phyloP scores from a whole-genome alignment of 2,888 invertebrate genomes.

The Epistrophella euchroma region DNA sequence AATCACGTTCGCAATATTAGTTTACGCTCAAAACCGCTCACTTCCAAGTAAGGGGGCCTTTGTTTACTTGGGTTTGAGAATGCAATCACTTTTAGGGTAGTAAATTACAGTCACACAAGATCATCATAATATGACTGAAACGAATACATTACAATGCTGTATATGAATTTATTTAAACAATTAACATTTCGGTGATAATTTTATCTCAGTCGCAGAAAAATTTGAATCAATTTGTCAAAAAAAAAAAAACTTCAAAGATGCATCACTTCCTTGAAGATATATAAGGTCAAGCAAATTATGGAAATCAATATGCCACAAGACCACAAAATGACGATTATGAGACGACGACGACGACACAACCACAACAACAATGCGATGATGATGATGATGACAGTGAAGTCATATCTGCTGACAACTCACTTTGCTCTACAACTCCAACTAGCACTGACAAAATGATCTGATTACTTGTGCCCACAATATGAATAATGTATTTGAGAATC shows the following conservation, averaged over 20 bases:
- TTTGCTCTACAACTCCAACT: slow-evolving; percentile 40
- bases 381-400: slow-evolving; percentile 48
- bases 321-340: slow-evolving; percentile 31
- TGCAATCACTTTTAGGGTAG: slow-evolving; percentile 39
- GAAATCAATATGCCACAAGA: slow-evolving; percentile 71
- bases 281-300: slow-evolving; percentile 67
- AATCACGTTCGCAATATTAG: slow-evolving; percentile 66
- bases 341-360: slow-evolving; percentile 28
- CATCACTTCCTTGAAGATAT: slow-evolving; percentile 26
- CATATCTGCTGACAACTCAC: slow-evolving; percentile 71
- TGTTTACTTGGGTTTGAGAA: slow-evolving; percentile 37
- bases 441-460: slow-evolving; percentile 72
- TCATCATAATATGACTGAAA: not conserved
- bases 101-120: slow-evolving; percentile 39
- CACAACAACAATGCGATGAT: slow-evolving; percentile 15
- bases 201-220: slow-evolving; percentile 8
- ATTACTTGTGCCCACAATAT: slow-evolving; percentile 75
- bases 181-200: slow-evolving; percentile 57
- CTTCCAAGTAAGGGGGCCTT: not conserved
- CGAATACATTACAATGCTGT: not conserved
- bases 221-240: slow-evolving; percentile 48
- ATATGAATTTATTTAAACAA: slow-evolving; percentile 52
- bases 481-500: slow-evolving; percentile 74
- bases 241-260: not conserved
- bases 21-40: slow-evolving; percentile 48